Conservation (phyloP, 2,797 vertebrate species). For the Rhincodon typus region DNA sequence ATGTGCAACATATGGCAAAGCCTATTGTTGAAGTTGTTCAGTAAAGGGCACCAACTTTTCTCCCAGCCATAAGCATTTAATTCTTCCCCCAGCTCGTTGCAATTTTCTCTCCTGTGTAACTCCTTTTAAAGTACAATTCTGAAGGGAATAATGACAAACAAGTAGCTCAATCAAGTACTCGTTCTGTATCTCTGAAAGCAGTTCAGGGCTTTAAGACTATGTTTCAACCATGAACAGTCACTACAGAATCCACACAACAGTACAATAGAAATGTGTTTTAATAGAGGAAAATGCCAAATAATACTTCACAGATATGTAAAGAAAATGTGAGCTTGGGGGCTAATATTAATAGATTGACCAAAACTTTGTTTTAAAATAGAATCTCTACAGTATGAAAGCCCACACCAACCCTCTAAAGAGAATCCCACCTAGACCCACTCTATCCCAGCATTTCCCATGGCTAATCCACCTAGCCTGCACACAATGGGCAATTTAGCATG, state of each 20-base stretch:
- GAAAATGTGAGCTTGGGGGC: background rate
- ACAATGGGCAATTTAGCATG: no score
- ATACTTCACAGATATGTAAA: background rate
- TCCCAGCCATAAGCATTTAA: background rate
- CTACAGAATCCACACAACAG: background rate
- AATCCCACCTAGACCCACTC: no score
- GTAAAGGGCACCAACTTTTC: background rate
- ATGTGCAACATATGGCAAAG: background rate
- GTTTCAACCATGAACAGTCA: background rate
- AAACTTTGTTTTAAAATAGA: no score
- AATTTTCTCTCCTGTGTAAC: background rate
- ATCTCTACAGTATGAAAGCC: no score
- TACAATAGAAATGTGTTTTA: background rate
- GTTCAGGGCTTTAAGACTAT: background rate
- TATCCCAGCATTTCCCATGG: no score
- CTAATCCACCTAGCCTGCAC: no score
- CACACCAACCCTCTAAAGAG: no score
- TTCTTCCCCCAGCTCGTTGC: background rate
- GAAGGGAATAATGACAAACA: background rate
- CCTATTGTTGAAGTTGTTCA: conserved; percentile 8
- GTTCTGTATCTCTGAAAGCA: background rate
- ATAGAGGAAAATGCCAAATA: background rate
- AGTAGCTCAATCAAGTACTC: background rate
- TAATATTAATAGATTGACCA: background rate
- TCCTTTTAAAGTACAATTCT: background rate